A percentile compares a stretch with the other conserved stretches of the same genome.
Evolutionary conservation across 2,113 vertebrate species (phyloP).

Genomic region (Perognathus longimembris): DNA sequence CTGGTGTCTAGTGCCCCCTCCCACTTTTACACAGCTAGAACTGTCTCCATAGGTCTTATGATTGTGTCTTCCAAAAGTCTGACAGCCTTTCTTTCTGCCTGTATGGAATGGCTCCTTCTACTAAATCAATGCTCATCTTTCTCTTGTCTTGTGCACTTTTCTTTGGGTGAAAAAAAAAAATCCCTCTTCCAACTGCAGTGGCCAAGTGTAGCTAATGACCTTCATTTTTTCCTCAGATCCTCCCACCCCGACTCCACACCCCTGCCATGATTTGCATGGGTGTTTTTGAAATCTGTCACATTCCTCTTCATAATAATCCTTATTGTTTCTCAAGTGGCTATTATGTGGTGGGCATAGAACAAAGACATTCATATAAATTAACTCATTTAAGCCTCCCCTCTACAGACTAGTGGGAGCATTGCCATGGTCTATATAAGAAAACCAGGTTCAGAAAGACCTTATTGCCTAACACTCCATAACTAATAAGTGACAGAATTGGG

Average conservation of each 20-base stretch:
- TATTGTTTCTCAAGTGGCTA: conserved; percentile 44
- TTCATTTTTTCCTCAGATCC: background rate
- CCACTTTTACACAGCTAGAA: background rate
- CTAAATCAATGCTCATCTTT: background rate
- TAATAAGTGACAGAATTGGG: background rate
- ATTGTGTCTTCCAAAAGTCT: background rate
- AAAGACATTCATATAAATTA: conserved; percentile 32
- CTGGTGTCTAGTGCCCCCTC: background rate
- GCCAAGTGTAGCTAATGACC: no score
- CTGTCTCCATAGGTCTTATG: background rate
- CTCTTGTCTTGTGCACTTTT: background rate
- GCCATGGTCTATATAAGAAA: background rate
- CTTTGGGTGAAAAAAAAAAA: background rate
- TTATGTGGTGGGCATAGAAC: background rate
- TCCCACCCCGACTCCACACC: background rate
- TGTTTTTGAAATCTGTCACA: conserved; percentile 61
- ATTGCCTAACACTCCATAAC: background rate
- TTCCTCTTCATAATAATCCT: conserved; percentile 51
- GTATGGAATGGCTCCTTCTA: background rate
- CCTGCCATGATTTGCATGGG: background rate
- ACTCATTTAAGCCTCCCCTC: background rate
- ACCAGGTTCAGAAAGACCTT: conserved; percentile 2
- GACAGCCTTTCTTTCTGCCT: background rate
- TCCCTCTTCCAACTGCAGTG: background rate
- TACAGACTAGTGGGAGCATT: background rate